These are phyloP conservation scores for Spicauda simplicius DNA, from an alignment of 2,888 invertebrate species.

Conservation along the genomic window DNA sequence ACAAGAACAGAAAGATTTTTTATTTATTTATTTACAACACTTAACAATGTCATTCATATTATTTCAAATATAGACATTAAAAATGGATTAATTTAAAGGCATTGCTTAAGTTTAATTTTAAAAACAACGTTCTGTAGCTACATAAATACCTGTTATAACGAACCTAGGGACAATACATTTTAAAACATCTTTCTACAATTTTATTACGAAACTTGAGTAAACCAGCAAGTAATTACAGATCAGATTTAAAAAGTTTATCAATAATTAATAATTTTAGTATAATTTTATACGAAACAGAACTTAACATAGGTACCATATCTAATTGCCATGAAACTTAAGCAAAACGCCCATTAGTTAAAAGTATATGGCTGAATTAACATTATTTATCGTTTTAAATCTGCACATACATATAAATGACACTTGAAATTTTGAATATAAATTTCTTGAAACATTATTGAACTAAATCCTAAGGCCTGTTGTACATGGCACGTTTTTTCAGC, in stretches of 20 bases:
- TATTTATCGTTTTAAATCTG: slow-evolving; percentile 1
- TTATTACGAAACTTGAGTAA: not conserved
- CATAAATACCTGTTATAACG: slow-evolving; percentile 8
- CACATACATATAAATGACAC: not conserved
- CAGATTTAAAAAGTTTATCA: not conserved
- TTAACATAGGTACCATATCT: not conserved
- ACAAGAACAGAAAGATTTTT: not conserved
- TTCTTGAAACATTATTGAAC: too few relatives aligned
- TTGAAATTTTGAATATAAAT: too few relatives aligned
- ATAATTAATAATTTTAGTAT: not conserved
- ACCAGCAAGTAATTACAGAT: slow-evolving; percentile 1
- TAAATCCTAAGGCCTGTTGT: too few relatives aligned
- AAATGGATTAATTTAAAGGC: slow-evolving; percentile 38
- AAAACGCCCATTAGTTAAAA: not conserved
- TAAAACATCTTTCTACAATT: not conserved
- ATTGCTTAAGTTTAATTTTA: slow-evolving; percentile 16
- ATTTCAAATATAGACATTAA: slow-evolving; percentile 46
- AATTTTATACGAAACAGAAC: not conserved
- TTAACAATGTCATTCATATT: slow-evolving; percentile 61
- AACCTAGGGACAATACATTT: not conserved
- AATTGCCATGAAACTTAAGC: slow-evolving; percentile 1
- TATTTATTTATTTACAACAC: slow-evolving; percentile 66
- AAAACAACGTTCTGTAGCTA: slow-evolving; percentile 21
- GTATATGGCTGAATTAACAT: not conserved
- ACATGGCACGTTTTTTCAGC: too few relatives aligned